Evolutionary conservation across 2,888 invertebrate species (phyloP).

Genomic region (Clunio marinus): DNA sequence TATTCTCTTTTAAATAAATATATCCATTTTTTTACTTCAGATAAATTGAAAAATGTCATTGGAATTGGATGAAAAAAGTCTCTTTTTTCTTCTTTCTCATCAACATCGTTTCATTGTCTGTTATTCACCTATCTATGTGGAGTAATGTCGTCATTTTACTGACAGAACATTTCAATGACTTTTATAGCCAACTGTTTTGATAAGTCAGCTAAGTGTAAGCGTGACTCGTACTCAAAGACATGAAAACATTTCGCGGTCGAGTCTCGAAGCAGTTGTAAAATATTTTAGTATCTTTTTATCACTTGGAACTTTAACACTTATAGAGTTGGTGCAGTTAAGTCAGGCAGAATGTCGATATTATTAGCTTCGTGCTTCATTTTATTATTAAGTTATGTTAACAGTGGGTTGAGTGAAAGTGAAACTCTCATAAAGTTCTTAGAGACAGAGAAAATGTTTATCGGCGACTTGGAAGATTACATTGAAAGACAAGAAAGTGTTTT

Average conservation of each 20-base stretch:
- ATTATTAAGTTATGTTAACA: neutral
- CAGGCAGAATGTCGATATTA: neutral
- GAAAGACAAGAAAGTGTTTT: constrained; percentile 32
- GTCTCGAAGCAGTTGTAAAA: neutral
- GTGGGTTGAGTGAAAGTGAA: neutral
- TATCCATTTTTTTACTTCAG: too few relatives aligned
- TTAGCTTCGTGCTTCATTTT: neutral
- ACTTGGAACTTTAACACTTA: neutral
- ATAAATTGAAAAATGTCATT: too few relatives aligned
- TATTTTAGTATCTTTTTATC: constrained; percentile 5
- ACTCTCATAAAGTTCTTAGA: neutral
- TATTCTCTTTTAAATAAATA: too few relatives aligned
- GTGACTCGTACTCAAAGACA: neutral
- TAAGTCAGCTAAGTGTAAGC: neutral
- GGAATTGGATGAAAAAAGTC: too few relatives aligned
- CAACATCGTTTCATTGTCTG: too few relatives aligned
- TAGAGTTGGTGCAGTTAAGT: neutral
- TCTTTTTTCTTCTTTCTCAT: too few relatives aligned
- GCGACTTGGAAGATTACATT: constrained; percentile 21
- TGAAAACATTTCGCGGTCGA: constrained; percentile 9
- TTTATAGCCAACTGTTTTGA: constrained; percentile 3
- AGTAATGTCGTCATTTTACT: too few relatives aligned
- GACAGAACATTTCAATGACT: constrained; percentile 11
- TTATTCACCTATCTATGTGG: too few relatives aligned
- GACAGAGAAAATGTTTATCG: neutral